A percentile compares a stretch with the other conserved stretches of the same genome.
These are phyloP conservation scores for Spodoptera picta DNA, from an alignment of 2,888 invertebrate genomes.

Conservation along the genomic window DNA sequence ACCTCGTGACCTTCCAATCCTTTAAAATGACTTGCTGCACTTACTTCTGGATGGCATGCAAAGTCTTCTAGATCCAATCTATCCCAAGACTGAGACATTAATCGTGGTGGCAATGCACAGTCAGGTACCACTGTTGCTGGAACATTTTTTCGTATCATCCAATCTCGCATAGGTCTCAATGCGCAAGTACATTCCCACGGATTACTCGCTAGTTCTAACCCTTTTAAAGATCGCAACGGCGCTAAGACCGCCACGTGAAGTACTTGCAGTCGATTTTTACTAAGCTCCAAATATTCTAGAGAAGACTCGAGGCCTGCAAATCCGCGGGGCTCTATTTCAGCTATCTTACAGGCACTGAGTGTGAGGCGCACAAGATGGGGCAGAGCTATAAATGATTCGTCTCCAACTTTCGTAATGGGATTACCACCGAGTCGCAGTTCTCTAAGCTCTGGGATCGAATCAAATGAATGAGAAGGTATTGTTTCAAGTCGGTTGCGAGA, in stretches of 20 bases:
- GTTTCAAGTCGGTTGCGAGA: conserved; percentile 91
- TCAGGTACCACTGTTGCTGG: conserved; percentile 91
- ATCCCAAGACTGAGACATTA: conserved; percentile 92
- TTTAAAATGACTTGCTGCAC: conserved; percentile 88
- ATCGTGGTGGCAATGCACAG: conserved; percentile 90
- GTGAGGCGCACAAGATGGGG: conserved; percentile 92
- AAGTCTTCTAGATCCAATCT: conserved; percentile 93
- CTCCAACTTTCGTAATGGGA: conserved; percentile 91
- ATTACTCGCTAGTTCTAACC: conserved; percentile 93
- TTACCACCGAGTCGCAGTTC: conserved; percentile 93
- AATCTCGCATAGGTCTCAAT: conserved; percentile 92
- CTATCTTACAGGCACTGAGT: conserved; percentile 92
- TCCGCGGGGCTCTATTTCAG: conserved; percentile 91
- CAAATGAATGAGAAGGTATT: conserved; percentile 93
- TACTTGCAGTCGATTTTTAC: conserved; percentile 92
- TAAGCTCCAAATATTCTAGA: conserved; percentile 93
- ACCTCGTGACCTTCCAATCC: conserved; percentile 92
- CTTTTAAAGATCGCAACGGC: conserved; percentile 91
- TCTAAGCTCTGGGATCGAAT: conserved; percentile 92
- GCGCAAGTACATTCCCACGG: conserved; percentile 95
- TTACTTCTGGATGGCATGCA: conserved; percentile 93
- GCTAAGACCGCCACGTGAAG: conserved; percentile 91
- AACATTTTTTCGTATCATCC: conserved; percentile 94
- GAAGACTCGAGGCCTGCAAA: conserved; percentile 92
- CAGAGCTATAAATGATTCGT: conserved; percentile 91